Evolutionary conservation across 2,797 vertebrate genomes (phyloP), one percentile per base, ranked within the genome.

Genomic region (Emydoidea blandingii): DNA sequence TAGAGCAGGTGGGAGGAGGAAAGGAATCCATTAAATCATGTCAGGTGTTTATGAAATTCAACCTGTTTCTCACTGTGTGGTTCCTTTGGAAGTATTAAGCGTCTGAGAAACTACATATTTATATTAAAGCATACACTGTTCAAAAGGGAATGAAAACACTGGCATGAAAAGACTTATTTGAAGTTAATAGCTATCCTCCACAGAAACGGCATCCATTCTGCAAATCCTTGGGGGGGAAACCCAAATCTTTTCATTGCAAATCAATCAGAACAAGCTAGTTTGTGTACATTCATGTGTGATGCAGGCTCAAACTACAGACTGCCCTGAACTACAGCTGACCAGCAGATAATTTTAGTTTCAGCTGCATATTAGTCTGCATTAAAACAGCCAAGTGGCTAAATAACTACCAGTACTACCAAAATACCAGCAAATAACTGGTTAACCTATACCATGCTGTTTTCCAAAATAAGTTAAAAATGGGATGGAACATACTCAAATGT

Each of bases 301-400:
- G 0, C 1, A 34, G 25, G 68, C 18, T 44, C 23, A 50, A 65
- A 90, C 93, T 86, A 90, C 31, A 19, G 57, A 90, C 81, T 87
- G 85, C 62, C 85, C 12, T 89, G 81, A 95, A 93, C 87, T 80
- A 34, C 18, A 87, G 41, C 11, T 23, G 68, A 72, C 68, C 3
- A 23, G n/a, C 37, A 91, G 76, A 85, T 92, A 54, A 94, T 92
- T 92, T 92, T 11, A 86, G 47, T 87, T 94, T 84, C 83, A 79
- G 0, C 68, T 37, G 86, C 50, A 89, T 85, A 12, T 14, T 34
- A 18, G 65, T 16, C 91, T n/a, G 90, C 59, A 88, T 72, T 83
- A 86, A 92, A 93, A 91, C 72, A 87, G 34, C 21, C n/a, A 92
- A 89, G 81, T 65, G 47, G 78, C 47, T 84, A 94, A 89, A 90